Conservation (phyloP, 2,888 invertebrate genomes). For the Thymelicus lineola region DNA sequence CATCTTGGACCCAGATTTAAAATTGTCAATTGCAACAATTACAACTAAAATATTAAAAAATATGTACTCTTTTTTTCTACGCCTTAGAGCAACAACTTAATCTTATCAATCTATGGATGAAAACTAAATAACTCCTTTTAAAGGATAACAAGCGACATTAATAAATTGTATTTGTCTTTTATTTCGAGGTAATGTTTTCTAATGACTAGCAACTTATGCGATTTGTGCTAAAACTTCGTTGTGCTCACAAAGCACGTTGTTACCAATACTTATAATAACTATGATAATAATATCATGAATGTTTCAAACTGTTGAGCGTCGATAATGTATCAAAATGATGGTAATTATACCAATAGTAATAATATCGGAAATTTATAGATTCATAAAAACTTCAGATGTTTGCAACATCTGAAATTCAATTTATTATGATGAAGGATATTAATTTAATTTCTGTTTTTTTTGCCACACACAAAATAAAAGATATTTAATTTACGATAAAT, state of each 20-base stretch:
- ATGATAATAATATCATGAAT: constrained; percentile 49
- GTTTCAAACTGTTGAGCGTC: constrained; percentile 52
- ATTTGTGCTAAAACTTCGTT: constrained; percentile 70
- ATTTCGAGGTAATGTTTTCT: constrained; percentile 68
- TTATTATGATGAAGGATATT: too few species aligned
- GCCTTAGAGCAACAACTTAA: constrained; percentile 67
- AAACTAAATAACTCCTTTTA: constrained; percentile 69
- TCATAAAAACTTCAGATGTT: too few species aligned
- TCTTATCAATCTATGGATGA: constrained; percentile 67
- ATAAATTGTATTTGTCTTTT: constrained; percentile 71
- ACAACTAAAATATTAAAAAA: constrained; percentile 76
- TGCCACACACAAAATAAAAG: too few species aligned
- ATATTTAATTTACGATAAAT: too few species aligned
- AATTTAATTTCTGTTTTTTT: too few species aligned
- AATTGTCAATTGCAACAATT: constrained; percentile 71
- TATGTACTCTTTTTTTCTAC: constrained; percentile 66
- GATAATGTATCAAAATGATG: neutral
- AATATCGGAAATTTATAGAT: neutral
- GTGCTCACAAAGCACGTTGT: constrained; percentile 60
- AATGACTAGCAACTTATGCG: constrained; percentile 67
- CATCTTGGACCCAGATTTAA: constrained; percentile 77
- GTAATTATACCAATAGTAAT: neutral
- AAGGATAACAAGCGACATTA: constrained; percentile 82
- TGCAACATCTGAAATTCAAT: too few species aligned
- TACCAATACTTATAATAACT: constrained; percentile 28